Conservation (phyloP, 2,888 invertebrate species). For the Carabus problematicus region DNA sequence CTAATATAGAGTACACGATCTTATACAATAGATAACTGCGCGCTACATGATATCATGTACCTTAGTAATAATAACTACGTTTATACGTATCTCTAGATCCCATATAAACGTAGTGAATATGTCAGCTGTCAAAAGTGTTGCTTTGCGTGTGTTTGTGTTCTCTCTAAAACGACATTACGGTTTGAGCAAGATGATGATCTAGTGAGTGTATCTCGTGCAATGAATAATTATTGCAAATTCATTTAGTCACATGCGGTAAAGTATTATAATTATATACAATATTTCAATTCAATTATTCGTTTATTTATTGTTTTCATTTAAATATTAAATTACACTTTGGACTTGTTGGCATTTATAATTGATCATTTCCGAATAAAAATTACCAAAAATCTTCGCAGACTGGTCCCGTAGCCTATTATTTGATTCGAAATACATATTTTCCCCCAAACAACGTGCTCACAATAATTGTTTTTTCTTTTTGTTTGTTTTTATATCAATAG, state of each 20-base stretch:
- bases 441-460: conserved; percentile 17
- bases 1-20: background rate
- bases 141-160: background rate
- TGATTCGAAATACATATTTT: conserved; percentile 18
- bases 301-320: background rate
- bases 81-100: conserved; percentile 10
- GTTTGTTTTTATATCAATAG: conserved; percentile 21
- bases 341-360: conserved; percentile 30
- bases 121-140: conserved; percentile 24
- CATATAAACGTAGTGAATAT: conserved; percentile 29
- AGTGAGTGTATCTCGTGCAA: conserved; percentile 34
- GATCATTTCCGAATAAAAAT: conserved; percentile 35
- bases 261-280: conserved; percentile 23
- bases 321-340: conserved; percentile 32
- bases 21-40: background rate
- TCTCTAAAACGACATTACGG: conserved; percentile 31
- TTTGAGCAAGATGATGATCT: conserved; percentile 40
- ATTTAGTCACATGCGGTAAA: conserved; percentile 32
- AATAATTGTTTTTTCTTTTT: background rate
- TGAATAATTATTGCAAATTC: conserved; percentile 31
- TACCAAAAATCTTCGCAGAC: conserved; percentile 34
- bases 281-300: conserved; percentile 6
- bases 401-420: conserved; percentile 39
- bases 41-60: conserved; percentile 32
- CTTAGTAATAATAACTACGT: conserved; percentile 1